Evolutionary conservation across 1,140 invertebrate genomes (phyloP).

Genomic region (Aricia agestis): DNA sequence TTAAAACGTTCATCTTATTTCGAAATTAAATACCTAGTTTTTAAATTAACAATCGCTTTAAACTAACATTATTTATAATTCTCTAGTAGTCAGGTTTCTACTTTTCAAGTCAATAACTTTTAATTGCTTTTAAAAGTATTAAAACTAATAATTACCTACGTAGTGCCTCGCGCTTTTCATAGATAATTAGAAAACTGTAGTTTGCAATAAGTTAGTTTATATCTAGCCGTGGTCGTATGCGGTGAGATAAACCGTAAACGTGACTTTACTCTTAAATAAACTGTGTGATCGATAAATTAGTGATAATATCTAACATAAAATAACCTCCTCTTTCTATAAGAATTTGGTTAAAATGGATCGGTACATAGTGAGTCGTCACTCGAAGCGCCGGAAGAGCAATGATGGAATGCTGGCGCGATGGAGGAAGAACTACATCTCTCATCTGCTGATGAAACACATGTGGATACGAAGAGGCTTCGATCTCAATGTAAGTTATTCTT

Average conservation of each 20-base stretch:
- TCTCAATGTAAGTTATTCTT: conserved; percentile 53
- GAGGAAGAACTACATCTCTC: conserved; percentile 53
- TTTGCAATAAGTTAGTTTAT: conserved; percentile 49
- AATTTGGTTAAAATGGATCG: conserved; percentile 47
- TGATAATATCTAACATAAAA: not conserved
- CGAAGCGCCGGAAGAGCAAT: conserved; percentile 50
- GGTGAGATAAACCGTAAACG: conserved; percentile 10
- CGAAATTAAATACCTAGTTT: too few relatives aligned
- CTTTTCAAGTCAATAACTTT: not conserved
- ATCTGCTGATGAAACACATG: conserved; percentile 46
- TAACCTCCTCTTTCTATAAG: too few relatives aligned
- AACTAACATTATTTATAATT: too few relatives aligned
- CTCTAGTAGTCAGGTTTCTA: not conserved
- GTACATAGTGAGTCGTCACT: conserved; percentile 59
- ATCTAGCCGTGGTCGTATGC: conserved; percentile 34
- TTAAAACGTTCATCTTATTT: too few relatives aligned
- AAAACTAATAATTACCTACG: not conserved
- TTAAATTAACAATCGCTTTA: too few relatives aligned
- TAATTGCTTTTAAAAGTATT: not conserved
- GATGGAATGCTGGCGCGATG: conserved; percentile 58
- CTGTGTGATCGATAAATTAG: conserved; percentile 34
- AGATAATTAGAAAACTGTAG: not conserved
- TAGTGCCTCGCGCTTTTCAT: not conserved
- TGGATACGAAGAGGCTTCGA: conserved; percentile 63
- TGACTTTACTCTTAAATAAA: not conserved